These are phyloP conservation scores for Protobothrops flavoviridis DNA, from an alignment of 2,113 vertebrate species.

Conservation along the genomic window DNA sequence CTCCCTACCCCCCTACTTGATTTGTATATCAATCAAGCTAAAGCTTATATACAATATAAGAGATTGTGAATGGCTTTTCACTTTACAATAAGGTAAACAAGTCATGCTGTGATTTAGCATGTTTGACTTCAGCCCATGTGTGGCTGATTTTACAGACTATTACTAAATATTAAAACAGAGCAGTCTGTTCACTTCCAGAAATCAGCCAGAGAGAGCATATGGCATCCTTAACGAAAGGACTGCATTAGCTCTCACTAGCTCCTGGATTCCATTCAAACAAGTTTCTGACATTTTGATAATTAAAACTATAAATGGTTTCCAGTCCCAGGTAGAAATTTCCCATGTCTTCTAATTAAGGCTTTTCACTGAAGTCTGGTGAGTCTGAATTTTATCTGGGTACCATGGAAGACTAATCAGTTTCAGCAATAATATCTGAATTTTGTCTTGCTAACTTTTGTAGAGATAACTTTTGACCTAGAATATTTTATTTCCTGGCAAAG, in stretches of 20 bases:
- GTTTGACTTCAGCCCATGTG: neutral
- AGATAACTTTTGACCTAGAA: neutral
- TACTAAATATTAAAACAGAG: neutral
- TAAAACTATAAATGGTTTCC: neutral
- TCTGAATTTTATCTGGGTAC: neutral
- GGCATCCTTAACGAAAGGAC: neutral
- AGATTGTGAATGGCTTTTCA: neutral
- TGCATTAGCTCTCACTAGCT: neutral
- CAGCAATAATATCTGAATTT: neutral
- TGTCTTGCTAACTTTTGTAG: neutral
- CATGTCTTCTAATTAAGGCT: neutral
- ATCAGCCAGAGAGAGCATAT: neutral
- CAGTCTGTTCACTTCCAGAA: neutral
- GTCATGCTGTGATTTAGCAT: neutral
- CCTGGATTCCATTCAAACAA: neutral
- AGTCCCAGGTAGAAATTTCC: neutral
- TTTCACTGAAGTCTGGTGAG: neutral
- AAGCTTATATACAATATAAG: neutral
- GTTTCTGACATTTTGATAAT: neutral
- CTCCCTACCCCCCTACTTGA: neutral
- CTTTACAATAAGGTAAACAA: neutral
- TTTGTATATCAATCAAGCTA: neutral
- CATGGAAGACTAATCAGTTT: neutral
- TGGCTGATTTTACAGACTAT: neutral
- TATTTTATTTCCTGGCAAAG: neutral